A percentile compares a stretch with the other conserved stretches of the same genome.
Conservation (phyloP, 2,888 invertebrate genomes). For the Sphecodes monilicornis region DNA sequence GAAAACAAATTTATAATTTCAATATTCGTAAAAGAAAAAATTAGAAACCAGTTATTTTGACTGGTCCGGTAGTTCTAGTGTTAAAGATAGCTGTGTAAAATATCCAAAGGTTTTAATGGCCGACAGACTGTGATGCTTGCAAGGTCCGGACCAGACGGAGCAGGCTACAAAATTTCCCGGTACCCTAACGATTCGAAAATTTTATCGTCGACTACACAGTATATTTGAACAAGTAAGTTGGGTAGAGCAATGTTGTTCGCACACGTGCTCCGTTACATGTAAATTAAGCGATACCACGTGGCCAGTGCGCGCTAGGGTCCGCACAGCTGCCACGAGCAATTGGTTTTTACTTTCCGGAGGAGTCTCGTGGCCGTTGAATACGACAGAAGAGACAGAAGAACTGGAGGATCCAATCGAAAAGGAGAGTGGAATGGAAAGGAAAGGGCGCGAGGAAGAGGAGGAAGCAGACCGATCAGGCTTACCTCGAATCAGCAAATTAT, state of each 20-base stretch:
- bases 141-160: too few relatives aligned
- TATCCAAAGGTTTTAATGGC: not conserved
- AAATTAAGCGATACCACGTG: not conserved
- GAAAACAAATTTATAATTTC: too few relatives aligned
- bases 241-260: not conserved
- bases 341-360: not conserved
- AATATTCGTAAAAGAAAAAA: too few relatives aligned
- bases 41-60: too few relatives aligned
- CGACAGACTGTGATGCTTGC: too few relatives aligned
- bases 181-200: not conserved
- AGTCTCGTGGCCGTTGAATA: not conserved
- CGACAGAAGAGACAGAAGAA: not conserved
- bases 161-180: too few relatives aligned
- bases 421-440: not conserved
- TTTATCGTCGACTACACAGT: not conserved
- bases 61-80: too few relatives aligned
- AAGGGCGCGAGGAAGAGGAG: conserved; percentile 15
- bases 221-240: not conserved
- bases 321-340: not conserved
- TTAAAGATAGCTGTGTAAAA: too few relatives aligned
- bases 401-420: not conserved
- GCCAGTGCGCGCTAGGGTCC: not conserved
- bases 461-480: conserved; percentile 50
- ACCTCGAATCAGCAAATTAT: conserved; percentile 75
- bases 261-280: not conserved